Conservation (phyloP, 1,140 invertebrate genomes). For the Eueides isabella region DNA sequence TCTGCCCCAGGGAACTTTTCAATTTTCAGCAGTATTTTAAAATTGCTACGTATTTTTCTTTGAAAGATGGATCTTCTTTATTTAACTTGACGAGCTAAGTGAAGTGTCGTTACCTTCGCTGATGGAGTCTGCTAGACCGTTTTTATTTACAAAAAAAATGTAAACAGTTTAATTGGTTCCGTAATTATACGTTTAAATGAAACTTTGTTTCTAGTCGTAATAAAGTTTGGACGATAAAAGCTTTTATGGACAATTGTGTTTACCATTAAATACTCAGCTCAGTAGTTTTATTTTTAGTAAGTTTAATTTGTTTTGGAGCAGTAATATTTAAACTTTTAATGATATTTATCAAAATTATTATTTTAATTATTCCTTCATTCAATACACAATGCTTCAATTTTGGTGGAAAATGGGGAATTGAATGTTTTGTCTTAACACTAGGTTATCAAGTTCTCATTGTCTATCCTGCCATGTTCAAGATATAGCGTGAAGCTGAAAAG, state of each 20-base stretch:
- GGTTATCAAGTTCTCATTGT: background rate
- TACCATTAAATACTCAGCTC: background rate
- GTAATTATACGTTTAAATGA: background rate
- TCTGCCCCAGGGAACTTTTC: background rate
- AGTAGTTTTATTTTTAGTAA: background rate
- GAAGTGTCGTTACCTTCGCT: background rate
- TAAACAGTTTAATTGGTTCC: slow-evolving; percentile 2
- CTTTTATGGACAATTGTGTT: background rate
- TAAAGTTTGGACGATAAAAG: slow-evolving; percentile 9
- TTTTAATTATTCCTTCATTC: background rate
- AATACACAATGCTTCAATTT: background rate
- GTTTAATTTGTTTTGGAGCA: no score
- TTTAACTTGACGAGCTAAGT: background rate
- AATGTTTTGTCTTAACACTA: background rate
- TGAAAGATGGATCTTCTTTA: background rate
- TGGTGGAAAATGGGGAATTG: background rate
- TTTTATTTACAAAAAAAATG: slow-evolving; percentile 9
- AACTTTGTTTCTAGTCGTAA: slow-evolving; percentile 8
- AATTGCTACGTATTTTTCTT: no score
- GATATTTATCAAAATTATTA: no score
- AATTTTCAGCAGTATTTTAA: background rate
- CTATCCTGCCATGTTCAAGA: background rate
- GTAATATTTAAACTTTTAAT: no score
- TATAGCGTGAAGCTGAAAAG: background rate
- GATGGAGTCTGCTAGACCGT: background rate